phyloP scores from a whole-genome alignment of 1,140 invertebrate species.

The Drosophila melanica region DNA sequence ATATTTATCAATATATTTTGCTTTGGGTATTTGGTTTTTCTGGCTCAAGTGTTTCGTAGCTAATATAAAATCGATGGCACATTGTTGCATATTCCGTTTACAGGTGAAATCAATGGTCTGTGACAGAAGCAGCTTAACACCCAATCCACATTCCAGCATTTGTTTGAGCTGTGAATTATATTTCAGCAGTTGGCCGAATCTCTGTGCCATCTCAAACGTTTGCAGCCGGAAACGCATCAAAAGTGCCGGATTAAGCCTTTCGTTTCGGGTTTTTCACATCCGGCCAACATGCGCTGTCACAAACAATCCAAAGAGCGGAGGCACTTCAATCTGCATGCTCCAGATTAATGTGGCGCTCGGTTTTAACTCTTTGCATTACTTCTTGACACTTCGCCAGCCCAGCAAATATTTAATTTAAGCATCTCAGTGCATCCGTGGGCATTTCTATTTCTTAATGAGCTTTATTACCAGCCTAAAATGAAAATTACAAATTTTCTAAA shows the following conservation, averaged over 20 bases:
- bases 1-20: constrained; percentile 60
- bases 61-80: constrained; percentile 76
- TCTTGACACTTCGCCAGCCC: constrained; percentile 26
- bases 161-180: not conserved
- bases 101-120: constrained; percentile 41
- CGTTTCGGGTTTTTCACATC: constrained; percentile 12
- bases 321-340: constrained; percentile 78
- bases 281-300: constrained; percentile 11
- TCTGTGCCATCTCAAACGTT: constrained; percentile 6
- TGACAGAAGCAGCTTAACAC: constrained; percentile 7
- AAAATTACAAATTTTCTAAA: not conserved
- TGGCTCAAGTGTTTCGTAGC: constrained; percentile 65
- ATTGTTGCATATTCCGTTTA: constrained; percentile 68
- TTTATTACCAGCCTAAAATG: constrained; percentile 8
- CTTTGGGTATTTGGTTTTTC: constrained; percentile 51
- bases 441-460: constrained; percentile 6
- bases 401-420: constrained; percentile 76
- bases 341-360: constrained; percentile 71
- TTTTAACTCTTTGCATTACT: constrained; percentile 52
- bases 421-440: constrained; percentile 27
- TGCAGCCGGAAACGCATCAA: constrained; percentile 3
- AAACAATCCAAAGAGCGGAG: constrained; percentile 23
- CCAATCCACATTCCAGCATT: not conserved
- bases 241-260: constrained; percentile 28
- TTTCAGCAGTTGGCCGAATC: not conserved